Percentiles rank a stretch among this genome's conserved stretches.
phyloP scores from a whole-genome alignment of 2,797 vertebrate genomes.

The Semaprochilodus insignis region DNA sequence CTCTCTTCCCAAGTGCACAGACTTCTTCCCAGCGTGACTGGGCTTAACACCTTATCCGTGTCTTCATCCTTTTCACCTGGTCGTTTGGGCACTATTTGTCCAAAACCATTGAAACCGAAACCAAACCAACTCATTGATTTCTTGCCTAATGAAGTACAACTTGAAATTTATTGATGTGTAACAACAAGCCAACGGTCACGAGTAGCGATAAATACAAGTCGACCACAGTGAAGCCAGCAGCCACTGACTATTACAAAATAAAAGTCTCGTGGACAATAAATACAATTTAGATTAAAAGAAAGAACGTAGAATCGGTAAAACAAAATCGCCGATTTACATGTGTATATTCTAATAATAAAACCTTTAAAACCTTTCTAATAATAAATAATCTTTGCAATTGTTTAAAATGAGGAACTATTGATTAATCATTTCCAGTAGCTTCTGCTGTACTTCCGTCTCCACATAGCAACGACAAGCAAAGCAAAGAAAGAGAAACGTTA shows the following conservation, averaged over 20 bases:
- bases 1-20: not conserved
- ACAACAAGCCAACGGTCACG: too few species aligned
- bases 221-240: not conserved
- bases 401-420: not conserved
- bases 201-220: too few species aligned
- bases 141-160: not conserved
- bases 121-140: conserved; percentile 78
- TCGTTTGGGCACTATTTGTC: conserved; percentile 70
- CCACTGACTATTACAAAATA: conserved; percentile 7
- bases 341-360: too few species aligned
- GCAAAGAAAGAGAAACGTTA: not conserved
- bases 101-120: conserved; percentile 86
- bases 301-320: too few species aligned
- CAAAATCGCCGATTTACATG: too few species aligned
- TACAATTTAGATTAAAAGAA: too few species aligned
- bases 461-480: conserved; percentile 19
- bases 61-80: not conserved
- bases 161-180: not conserved
- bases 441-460: conserved; percentile 31
- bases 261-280: not conserved
- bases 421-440: not conserved
- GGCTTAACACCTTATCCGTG: conserved; percentile 60
- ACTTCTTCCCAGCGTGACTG: conserved; percentile 53
- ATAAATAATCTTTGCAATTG: not conserved
- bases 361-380: too few species aligned